phyloP scores from a whole-genome alignment of 2,797 vertebrate species.

The Myiothlypis coronata region DNA sequence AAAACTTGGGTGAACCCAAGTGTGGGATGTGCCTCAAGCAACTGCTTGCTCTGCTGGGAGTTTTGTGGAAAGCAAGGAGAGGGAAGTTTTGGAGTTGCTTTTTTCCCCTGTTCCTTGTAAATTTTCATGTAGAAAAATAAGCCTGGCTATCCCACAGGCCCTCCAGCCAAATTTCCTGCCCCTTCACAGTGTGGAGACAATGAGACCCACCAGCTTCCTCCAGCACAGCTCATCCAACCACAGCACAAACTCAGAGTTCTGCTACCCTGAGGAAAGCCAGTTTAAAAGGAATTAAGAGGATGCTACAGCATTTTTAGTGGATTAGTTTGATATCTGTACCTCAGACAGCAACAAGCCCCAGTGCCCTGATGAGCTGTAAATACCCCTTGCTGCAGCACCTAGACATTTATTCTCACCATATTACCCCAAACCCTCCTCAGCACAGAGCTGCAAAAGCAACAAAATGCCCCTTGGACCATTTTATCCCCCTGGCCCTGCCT shows the following conservation, averaged over 20 bases:
- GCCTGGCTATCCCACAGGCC: background rate
- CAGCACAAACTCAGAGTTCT: background rate
- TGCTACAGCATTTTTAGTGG: background rate
- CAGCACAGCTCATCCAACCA: background rate
- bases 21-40: background rate
- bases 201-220: background rate
- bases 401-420: background rate
- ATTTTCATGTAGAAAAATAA: background rate
- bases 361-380: background rate
- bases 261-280: background rate
- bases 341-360: background rate
- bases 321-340: background rate
- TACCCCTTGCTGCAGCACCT: background rate
- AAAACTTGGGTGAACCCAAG: background rate
- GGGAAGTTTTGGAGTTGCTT: background rate
- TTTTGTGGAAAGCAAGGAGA: background rate
- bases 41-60: background rate
- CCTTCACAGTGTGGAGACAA: accelerated
- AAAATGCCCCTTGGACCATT: background rate
- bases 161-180: background rate
- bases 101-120: accelerated
- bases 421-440: background rate
- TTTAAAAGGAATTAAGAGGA: constrained; percentile 5
- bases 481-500: background rate
- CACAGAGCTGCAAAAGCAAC: accelerated